A percentile compares a stretch with the other conserved stretches of the same genome.
phyloP scores from a whole-genome alignment of 2,888 invertebrate genomes.

The Eurois occulta region DNA sequence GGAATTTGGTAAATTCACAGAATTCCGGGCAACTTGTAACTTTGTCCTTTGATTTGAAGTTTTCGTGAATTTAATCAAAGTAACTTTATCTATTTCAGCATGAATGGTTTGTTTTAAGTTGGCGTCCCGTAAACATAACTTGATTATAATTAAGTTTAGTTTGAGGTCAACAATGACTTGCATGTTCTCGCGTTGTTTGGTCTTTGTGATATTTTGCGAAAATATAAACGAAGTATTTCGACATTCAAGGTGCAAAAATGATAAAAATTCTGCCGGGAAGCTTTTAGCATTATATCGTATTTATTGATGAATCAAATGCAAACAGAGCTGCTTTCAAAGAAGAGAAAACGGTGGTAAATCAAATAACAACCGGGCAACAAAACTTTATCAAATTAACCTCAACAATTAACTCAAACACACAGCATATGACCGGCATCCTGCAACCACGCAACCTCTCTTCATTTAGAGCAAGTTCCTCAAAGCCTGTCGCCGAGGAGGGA shows the following conservation, averaged over 20 bases:
- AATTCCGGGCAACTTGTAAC: constrained; percentile 67
- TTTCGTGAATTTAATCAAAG: constrained; percentile 75
- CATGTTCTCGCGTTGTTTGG: not conserved
- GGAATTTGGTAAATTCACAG: constrained; percentile 61
- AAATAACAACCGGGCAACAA: not conserved
- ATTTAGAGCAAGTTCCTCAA: constrained; percentile 50
- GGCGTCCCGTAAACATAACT: constrained; percentile 66
- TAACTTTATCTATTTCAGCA: constrained; percentile 75
- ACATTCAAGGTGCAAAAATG: not conserved
- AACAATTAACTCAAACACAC: not conserved
- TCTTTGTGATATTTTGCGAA: not conserved
- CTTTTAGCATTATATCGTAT: not conserved
- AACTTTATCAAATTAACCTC: not conserved
- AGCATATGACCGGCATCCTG: constrained; percentile 5
- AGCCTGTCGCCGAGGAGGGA: constrained; percentile 49
- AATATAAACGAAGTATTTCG: not conserved
- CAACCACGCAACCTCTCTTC: constrained; percentile 35
- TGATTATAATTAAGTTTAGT: constrained; percentile 64
- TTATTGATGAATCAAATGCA: not conserved
- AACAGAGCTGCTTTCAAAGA: not conserved
- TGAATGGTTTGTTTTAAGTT: constrained; percentile 68
- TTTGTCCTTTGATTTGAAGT: constrained; percentile 73
- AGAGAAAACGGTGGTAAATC: not conserved
- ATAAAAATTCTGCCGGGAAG: not conserved
- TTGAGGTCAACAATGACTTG: constrained; percentile 48